Base-by-base conservation (phyloP, 2,113 vertebrate genomes). In the Hystrix brachyura region DNA sequence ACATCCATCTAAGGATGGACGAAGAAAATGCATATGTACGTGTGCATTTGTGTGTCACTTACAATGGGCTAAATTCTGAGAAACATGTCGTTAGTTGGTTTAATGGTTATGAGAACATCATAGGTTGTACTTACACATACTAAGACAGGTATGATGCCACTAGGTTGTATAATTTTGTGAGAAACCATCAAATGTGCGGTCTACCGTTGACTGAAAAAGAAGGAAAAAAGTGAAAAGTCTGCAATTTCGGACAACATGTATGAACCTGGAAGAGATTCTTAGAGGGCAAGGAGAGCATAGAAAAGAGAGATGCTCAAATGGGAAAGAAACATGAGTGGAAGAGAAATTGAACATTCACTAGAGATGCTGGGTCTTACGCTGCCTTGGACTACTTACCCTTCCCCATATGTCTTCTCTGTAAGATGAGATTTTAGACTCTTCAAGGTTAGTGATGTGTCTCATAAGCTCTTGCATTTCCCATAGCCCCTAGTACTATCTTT, bases 261-360 rank as follows among this genome's bases (percentile, higher is more conserved):
- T 72, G 57, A 81, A 59, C 23, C 17, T 48, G 25, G 64, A 82
- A 67, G 60, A 91, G 62, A 84, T 43, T 74, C 72, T 93, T 43
- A 60, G 89, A 87, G 3, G 0, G 10, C 55, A 59, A 88, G 21
- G 10, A 83, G 18, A n/a, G n/a, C 65, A 18, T 46, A 25, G 18
- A 65, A 71, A 79, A 87, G 46, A 32, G 32, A 79, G n/a, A 15
- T 15, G 17, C 25, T 94, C 62, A 76, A 76, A 65, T 60, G 67
- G 60, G 18, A 96, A 86, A 89, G 74, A 87, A 95, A 64, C 23
- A 69, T 34, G 34, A 84, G 85, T 21, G 21, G 80, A 90, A 78
- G 51, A 59, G 7, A 43, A 96, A 11, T 13, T 85, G 32, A 88
- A 4, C 55, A 18, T 83, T 87, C 38, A 34, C 38, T 87, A 64